Conservation (phyloP, 2,888 invertebrate species). For the Autographa gamma region DNA sequence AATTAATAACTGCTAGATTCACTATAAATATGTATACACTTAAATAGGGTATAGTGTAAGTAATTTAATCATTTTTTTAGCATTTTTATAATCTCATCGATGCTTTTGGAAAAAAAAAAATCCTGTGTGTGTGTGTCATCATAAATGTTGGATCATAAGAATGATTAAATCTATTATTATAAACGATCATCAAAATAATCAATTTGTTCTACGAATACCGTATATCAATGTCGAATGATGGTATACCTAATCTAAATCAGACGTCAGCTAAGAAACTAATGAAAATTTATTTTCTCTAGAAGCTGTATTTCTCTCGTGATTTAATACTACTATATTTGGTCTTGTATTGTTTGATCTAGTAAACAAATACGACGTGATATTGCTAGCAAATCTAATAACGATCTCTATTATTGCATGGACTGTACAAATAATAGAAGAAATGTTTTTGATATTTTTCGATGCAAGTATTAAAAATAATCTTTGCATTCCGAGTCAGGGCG, state of each 20-base stretch:
- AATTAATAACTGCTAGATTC: neutral
- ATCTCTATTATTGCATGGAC: neutral
- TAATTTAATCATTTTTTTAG: too few species aligned
- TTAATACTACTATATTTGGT: neutral
- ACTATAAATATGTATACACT: neutral
- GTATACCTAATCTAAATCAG: neutral
- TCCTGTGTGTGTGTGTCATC: too few species aligned
- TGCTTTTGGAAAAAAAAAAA: too few species aligned
- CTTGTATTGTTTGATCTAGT: slow-evolving; percentile 1
- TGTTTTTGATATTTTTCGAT: neutral
- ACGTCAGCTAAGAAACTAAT: neutral
- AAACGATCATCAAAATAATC: neutral
- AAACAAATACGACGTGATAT: neutral
- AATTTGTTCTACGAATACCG: neutral
- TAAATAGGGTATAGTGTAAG: too few species aligned
- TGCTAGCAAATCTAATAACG: slow-evolving; percentile 3
- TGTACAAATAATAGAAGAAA: neutral
- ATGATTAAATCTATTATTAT: neutral
- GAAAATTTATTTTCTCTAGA: neutral
- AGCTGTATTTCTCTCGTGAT: neutral
- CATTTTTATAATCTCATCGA: too few species aligned
- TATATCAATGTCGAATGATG: neutral
- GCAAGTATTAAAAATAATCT: slow-evolving; percentile 18
- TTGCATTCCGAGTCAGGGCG: slow-evolving; percentile 23
- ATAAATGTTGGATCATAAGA: too few species aligned